Evolutionary conservation across 2,113 vertebrate genomes (phyloP), one percentile per base, ranked within the genome.

Genomic region (Plectropomus leopardus): DNA sequence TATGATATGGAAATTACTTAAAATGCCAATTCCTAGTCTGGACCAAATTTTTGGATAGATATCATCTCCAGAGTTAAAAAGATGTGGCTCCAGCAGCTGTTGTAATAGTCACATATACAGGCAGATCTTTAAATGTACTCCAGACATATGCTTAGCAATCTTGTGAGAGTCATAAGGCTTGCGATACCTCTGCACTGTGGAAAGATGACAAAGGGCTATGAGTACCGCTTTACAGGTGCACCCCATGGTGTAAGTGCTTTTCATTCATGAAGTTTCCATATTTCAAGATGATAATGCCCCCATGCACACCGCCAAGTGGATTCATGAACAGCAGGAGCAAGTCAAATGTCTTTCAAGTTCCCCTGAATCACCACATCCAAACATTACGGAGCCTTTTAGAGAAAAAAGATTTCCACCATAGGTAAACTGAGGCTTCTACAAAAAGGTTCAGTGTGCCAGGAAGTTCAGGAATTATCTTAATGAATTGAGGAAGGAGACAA

Each of bases 241-340:
- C 78, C 70, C 82, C 0, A 10, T 23, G 23, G 63, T 42, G 81
- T 45, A 7, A 40, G 44, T 54, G 55, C 60, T 76, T 76, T 67
- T 68, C 54, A 60, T 76, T 76, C 72, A 55, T 47, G 53, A 42
- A 21, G 53, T 54, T 80, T 71, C 64, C 50, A 59, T 79, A 82
- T 79, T 72, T 70, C 66, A 53, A 76, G 54, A 59, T 24, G 32
- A 64, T 69, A 69, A 82, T 69, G 48, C 28, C 61, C 44, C 34
- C 9, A 8, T 60, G 67, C 69, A 58, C 32, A 15, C 19, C 4
- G 8, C 23, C 40, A 17, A 72, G 60, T 58, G 61, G 60, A 53
- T 61, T 72, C 60, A 7, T 23, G 65, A 76, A 54, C 74, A 82
- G 74, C 64, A 32, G 74, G 69, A 55, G 77, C n/a, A 8, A 53